Percentiles rank a stretch among this genome's conserved stretches.
phyloP scores from a whole-genome alignment of 1,140 invertebrate species.

The Sarcophaga bullata region DNA sequence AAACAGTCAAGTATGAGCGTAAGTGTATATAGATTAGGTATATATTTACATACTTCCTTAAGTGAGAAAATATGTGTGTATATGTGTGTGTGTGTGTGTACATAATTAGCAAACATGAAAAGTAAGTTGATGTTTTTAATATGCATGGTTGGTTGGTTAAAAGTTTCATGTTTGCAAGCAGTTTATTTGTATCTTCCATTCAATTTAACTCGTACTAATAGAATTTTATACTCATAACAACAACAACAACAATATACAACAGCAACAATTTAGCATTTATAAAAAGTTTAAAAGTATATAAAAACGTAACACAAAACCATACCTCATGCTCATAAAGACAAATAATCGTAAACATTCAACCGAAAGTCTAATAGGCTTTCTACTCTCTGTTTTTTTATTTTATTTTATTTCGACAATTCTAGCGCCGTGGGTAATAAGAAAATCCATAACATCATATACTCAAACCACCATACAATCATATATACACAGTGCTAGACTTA shows the following conservation, averaged over 20 bases:
- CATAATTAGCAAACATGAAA: slow-evolving; percentile 12
- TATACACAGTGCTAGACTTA: too few relatives aligned
- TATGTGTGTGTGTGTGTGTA: neutral
- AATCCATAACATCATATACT: too few relatives aligned
- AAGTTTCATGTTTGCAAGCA: slow-evolving; percentile 10
- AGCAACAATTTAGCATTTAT: neutral
- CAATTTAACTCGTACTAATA: slow-evolving; percentile 10
- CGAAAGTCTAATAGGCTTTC: too few relatives aligned
- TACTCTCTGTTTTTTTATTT: too few relatives aligned
- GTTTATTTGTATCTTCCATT: slow-evolving; percentile 24
- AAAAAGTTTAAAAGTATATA: neutral
- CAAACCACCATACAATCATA: too few relatives aligned
- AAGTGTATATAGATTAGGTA: neutral
- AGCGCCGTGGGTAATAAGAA: too few relatives aligned
- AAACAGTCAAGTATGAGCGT: too few relatives aligned
- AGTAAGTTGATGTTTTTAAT: slow-evolving; percentile 3
- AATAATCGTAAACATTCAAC: too few relatives aligned
- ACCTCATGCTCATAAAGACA: neutral
- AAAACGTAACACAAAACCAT: neutral
- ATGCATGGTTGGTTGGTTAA: slow-evolving; percentile 21
- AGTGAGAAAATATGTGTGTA: neutral
- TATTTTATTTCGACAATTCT: too few relatives aligned
- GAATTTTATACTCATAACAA: slow-evolving; percentile 4
- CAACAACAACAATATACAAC: neutral
- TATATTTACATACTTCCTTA: neutral